Evolutionary conservation across 64 coral and sea anemone genomes (phyloP).

Genomic region (Trachythela sp.): DNA sequence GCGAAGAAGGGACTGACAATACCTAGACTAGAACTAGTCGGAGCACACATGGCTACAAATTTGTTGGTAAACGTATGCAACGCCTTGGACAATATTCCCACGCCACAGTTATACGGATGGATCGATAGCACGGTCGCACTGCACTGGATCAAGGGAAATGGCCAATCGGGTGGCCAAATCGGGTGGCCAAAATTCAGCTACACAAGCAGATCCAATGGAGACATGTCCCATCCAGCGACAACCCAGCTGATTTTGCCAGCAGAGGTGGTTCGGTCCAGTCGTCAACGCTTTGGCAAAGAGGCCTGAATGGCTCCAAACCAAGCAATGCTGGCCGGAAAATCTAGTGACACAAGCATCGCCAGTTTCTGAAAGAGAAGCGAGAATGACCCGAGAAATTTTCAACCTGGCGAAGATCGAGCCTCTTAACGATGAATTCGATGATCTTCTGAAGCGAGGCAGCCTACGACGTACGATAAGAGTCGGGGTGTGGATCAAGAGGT

Average conservation of each 20-base stretch:
- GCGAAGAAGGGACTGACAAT: background rate
- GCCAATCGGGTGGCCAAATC: background rate
- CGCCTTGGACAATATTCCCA: background rate
- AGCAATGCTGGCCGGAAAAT: background rate
- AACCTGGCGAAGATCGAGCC: slow-evolving; percentile 9
- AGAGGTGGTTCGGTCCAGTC: background rate
- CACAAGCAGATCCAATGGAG: background rate
- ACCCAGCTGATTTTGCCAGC: background rate
- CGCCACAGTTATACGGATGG: background rate
- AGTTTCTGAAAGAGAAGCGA: slow-evolving; percentile 14
- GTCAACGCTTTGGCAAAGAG: background rate
- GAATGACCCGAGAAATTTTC: background rate
- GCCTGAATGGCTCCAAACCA: background rate
- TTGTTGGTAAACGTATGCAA: background rate
- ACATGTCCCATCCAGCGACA: background rate
- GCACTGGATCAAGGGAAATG: background rate
- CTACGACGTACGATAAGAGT: background rate
- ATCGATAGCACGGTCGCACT: background rate
- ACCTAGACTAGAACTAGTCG: background rate
- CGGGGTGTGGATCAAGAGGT: slow-evolving; percentile 14
- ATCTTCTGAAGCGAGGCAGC: background rate
- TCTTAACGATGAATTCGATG: slow-evolving; percentile 9
- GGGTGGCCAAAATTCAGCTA: background rate
- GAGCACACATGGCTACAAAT: background rate
- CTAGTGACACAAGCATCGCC: slow-evolving; percentile 18